Base-by-base conservation (phyloP, 2,113 vertebrate genomes). In the Atractosteus spatula region DNA sequence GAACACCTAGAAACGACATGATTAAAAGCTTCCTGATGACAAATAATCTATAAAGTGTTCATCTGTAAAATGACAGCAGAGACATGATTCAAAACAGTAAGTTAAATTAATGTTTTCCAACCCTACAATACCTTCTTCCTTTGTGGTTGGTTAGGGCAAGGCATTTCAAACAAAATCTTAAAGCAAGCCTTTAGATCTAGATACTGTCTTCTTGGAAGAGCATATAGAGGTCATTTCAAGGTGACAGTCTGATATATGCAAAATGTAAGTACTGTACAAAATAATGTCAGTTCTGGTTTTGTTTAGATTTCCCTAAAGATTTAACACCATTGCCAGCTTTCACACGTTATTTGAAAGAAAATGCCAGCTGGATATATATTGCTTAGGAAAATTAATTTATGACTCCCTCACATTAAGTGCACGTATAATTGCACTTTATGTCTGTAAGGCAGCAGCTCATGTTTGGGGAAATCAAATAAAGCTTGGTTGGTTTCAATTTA, bases 81-180 rank as follows among this genome's bases (percentile, higher is more conserved):
- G 64, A 63, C 43, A 47, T n/a, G 43, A 66, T 8, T 66, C 42
- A 45, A n/a, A n/a, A 44, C 44, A 72, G 76, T 72, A 71, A 59
- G 62, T 73, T 78, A 71, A 59, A 56, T 73, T 78, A 79, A 86
- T 84, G 80, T 82, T 80, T 82, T 79, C 78, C 84, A 74, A 83
- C 59, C 12, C 70, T 79, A 62, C 78, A 75, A 85, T 80, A 83
- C 85, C 80, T 71, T 55, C 55, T 3, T 17, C 47, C 47, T 51
- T 2, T 51, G 10, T 5, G 47, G 47, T 51, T 51, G 47, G 66
- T 76, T 75, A 83, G 54, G 68, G 66, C 61, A 41, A 69, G 74
- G 63, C 57, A 62, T 10, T 75, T 68, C 47, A 51, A 51, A 51
- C 47, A 51, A 5, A 51, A 51, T 79, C 74, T 71, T 63, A 67